Percentiles rank a stretch among this genome's conserved stretches.
Conservation (phyloP, 2,888 invertebrate genomes). For the Smittia aterrima region DNA sequence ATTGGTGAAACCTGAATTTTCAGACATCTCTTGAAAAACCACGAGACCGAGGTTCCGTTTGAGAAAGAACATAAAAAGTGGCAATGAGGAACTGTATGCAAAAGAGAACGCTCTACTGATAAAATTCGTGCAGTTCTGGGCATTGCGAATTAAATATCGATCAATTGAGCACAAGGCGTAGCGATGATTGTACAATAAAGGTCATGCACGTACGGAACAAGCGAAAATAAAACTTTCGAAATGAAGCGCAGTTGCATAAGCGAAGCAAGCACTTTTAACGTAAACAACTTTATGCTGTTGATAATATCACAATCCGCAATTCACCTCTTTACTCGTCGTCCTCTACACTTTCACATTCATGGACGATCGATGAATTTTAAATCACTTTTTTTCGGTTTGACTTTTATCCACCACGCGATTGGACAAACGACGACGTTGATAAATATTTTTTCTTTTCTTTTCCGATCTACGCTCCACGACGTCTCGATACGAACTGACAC, state of each 20-base stretch:
- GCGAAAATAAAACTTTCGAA: neutral
- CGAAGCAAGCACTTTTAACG: neutral
- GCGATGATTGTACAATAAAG: neutral
- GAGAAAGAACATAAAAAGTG: neutral
- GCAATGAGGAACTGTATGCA: neutral
- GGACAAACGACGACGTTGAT: neutral
- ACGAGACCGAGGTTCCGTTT: neutral
- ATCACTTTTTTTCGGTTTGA: neutral
- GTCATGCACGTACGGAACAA: neutral
- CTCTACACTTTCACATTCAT: constrained; percentile 1
- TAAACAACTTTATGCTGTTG: neutral
- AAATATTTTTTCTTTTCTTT: neutral
- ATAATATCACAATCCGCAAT: neutral
- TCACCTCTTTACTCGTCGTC: neutral
- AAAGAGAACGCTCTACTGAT: neutral
- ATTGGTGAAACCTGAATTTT: neutral
- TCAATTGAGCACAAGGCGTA: neutral
- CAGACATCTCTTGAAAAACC: too few relatives aligned
- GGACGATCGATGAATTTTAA: neutral
- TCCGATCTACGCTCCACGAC: neutral
- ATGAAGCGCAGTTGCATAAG: neutral
- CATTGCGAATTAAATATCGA: neutral
- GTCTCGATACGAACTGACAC: neutral
- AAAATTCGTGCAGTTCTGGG: neutral
- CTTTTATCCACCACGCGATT: neutral